phyloP scores from a whole-genome alignment of 2,888 invertebrate species.

The Eubasilissa splendida region DNA sequence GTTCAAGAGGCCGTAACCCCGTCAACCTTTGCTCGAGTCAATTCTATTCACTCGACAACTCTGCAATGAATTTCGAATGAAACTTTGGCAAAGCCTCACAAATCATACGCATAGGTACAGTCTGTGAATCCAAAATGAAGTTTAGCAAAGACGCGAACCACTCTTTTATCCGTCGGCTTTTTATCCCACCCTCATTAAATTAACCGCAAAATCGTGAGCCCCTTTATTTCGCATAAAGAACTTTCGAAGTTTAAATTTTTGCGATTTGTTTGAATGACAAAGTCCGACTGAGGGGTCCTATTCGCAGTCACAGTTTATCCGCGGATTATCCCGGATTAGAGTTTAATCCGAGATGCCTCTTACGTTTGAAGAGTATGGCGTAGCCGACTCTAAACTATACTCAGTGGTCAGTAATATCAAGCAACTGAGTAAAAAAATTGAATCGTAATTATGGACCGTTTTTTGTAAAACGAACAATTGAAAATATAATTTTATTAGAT shows the following conservation, averaged over 20 bases:
- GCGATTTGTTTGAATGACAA: slow-evolving; percentile 39
- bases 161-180: background rate
- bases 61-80: no score
- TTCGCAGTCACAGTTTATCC: slow-evolving; percentile 37
- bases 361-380: background rate
- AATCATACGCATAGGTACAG: background rate
- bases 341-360: slow-evolving; percentile 8
- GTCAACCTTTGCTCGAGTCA: no score
- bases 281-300: slow-evolving; percentile 1
- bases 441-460: no score
- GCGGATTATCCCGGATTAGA: slow-evolving; percentile 24
- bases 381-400: background rate
- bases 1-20: no score
- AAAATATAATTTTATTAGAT: no score
- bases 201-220: slow-evolving; percentile 14
- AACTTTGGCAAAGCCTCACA: no score
- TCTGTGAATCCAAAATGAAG: background rate
- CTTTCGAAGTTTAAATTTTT: slow-evolving; percentile 31
- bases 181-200: slow-evolving; percentile 25
- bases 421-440: background rate
- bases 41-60: no score
- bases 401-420: slow-evolving; percentile 3
- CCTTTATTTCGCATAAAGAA: slow-evolving; percentile 23
- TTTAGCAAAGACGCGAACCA: slow-evolving; percentile 19
- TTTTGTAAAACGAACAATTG: no score